Evolutionary conservation across 2,113 vertebrate genomes (phyloP).

Genomic region (Cyanoramphus novaezelandiae): DNA sequence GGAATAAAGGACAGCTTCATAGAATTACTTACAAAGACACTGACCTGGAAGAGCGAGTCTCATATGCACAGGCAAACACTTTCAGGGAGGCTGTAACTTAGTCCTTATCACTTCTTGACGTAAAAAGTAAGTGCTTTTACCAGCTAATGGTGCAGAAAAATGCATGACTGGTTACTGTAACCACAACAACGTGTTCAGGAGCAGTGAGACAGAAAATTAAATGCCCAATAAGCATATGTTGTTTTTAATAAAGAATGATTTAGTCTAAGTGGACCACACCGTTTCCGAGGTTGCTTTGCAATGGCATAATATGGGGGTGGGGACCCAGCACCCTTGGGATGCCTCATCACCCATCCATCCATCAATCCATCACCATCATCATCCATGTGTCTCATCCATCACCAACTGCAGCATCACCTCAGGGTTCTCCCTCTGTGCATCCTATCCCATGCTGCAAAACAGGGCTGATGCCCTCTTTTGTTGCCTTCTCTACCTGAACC

Average conservation of each 20-base stretch:
- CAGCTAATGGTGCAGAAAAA: slow-evolving; percentile 51
- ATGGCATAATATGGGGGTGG: background rate
- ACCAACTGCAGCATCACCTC: background rate
- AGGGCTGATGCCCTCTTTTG: background rate
- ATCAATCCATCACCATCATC: too few species aligned
- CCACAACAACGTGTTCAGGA: slow-evolving; percentile 23
- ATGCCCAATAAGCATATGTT: background rate
- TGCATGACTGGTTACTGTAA: slow-evolving; percentile 30
- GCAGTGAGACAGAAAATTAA: slow-evolving; percentile 46
- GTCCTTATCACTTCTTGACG: slow-evolving; percentile 17
- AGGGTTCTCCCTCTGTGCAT: background rate
- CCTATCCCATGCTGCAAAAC: background rate
- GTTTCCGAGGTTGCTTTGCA: background rate
- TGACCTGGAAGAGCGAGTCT: background rate
- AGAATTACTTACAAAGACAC: background rate
- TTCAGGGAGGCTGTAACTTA: background rate
- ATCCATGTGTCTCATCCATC: background rate
- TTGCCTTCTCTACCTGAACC: rapidly evolving
- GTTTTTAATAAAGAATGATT: slow-evolving; percentile 43
- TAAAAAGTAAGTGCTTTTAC: slow-evolving; percentile 45
- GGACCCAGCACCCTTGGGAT: rapidly evolving
- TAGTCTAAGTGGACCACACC: background rate
- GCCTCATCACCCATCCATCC: too few species aligned
- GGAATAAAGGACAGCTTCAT: background rate
- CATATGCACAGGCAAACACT: background rate